Evolutionary conservation across 2,888 invertebrate species (phyloP).

Genomic region (Villa cingulata): DNA sequence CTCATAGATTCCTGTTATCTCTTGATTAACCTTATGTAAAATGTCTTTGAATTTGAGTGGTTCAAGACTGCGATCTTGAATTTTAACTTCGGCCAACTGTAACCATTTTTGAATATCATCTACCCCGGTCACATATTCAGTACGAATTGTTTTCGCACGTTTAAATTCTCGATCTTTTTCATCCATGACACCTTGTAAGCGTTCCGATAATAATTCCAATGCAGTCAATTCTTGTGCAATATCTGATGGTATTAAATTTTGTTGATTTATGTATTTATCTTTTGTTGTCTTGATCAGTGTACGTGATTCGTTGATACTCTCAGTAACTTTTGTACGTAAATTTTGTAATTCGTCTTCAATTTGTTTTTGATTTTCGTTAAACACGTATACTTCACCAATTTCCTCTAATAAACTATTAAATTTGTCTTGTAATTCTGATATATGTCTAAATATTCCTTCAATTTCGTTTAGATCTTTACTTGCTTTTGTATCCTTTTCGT

Average conservation of each 20-base stretch:
- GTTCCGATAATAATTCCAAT: conserved; percentile 69
- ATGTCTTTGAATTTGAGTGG: conserved; percentile 65
- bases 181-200: conserved; percentile 66
- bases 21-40: conserved; percentile 61
- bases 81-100: conserved; percentile 65
- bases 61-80: conserved; percentile 65
- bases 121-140: conserved; percentile 65
- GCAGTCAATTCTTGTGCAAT: conserved; percentile 66
- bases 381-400: conserved; percentile 60
- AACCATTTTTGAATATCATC: conserved; percentile 75
- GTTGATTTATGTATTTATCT: conserved; percentile 46
- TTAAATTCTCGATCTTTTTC: conserved; percentile 78
- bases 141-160: conserved; percentile 66
- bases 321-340: conserved; percentile 44
- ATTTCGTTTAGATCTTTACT: conserved; percentile 64
- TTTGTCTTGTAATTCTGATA: conserved; percentile 52
- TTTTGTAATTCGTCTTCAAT: conserved; percentile 46
- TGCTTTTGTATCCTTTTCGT: conserved; percentile 60
- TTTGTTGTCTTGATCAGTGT: conserved; percentile 45
- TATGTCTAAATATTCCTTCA: conserved; percentile 54
- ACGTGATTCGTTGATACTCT: conserved; percentile 43
- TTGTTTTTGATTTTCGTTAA: conserved; percentile 54
- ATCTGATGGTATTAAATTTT: conserved; percentile 57
- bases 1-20: conserved; percentile 56
- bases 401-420: conserved; percentile 53